Percentiles rank a stretch among this genome's conserved stretches.
Conservation (phyloP, 2,113 vertebrate genomes). For the Urocitellus parryii region DNA sequence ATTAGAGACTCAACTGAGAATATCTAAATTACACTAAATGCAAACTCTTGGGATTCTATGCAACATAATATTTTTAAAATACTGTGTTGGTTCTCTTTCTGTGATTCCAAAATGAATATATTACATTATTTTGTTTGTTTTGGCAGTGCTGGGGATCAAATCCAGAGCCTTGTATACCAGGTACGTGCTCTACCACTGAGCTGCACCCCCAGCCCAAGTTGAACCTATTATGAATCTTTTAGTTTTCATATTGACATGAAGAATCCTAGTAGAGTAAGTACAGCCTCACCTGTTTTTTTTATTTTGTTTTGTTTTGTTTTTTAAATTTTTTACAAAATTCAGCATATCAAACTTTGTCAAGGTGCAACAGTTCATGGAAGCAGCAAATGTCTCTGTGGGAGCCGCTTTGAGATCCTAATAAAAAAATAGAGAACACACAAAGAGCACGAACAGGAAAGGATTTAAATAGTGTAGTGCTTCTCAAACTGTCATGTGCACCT, state of each 20-base stretch:
- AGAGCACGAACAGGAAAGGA: background rate
- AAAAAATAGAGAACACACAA: background rate
- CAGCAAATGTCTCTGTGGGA: background rate
- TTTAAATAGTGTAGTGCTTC: background rate
- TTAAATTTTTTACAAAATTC: slow-evolving; percentile 17
- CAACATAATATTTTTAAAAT: slow-evolving; percentile 11
- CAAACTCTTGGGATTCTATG: background rate
- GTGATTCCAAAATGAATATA: background rate
- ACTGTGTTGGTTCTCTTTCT: background rate
- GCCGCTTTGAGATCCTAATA: background rate
- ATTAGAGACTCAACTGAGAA: background rate
- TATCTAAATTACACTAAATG: slow-evolving; percentile 49
- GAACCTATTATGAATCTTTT: slow-evolving; percentile 18
- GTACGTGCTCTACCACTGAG: background rate
- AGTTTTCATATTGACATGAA: slow-evolving; percentile 8
- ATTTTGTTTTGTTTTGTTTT: too few relatives aligned
- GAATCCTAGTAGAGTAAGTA: background rate
- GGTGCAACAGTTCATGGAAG: background rate
- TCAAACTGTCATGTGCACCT: background rate
- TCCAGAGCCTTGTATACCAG: background rate
- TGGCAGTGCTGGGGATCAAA: background rate
- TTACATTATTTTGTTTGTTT: background rate
- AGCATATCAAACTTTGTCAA: background rate
- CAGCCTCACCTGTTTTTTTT: background rate
- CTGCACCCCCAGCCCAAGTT: background rate